Base-by-base conservation (phyloP, 1,140 invertebrate species). In the Rhopalosiphum padi region DNA sequence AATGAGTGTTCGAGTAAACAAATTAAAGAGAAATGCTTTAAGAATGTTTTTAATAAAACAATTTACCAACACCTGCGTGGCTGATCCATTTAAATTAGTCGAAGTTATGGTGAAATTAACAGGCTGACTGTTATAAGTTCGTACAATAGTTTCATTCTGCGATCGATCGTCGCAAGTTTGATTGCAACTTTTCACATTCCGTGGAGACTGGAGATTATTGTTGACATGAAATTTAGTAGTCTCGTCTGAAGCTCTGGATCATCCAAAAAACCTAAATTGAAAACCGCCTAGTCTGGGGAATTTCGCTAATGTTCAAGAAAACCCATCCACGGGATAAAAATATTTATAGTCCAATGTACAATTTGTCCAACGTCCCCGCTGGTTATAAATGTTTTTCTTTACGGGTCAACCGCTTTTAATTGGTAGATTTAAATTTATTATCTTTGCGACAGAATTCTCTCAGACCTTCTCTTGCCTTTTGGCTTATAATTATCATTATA, bases 231-330 rank as follows among this genome's bases (percentile, higher is more conserved):
- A 41, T 60, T 90, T 60, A 30, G 53, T 88, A 89, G n/a, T 37
- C 35, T 89, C n/a, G 21, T 21, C 21, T 23, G 48, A 53, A n/a
- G 46, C 46, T 35, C 21, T 30, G n/a, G 18, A 21, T 35, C 7
- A 11, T 35, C n/a, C n/a, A 53, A 60, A 53, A 90, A 90, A 90
- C 22, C 22, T 37, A 60, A 90, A 90, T 90, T 90, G 88, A 90
- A 90, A 90, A 90, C 89, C 89, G 18, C 53, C 23, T 21, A 46
- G 53, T 68, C 23, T 60, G 15, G 55, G 51, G 37, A 89, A 89
- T 89, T 89, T 89, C 6, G 25, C 9, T 43, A 60, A 3, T n/a
- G 6, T 90, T 53, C n/a, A 15, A 30, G 35, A 30, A 90, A 89
- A 88, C 43, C 7, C 46, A 25, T 46, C 18, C 48, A 5, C 1